These are phyloP conservation scores for Anableps anableps DNA, from an alignment of 2,797 vertebrate species.

Conservation along the genomic window DNA sequence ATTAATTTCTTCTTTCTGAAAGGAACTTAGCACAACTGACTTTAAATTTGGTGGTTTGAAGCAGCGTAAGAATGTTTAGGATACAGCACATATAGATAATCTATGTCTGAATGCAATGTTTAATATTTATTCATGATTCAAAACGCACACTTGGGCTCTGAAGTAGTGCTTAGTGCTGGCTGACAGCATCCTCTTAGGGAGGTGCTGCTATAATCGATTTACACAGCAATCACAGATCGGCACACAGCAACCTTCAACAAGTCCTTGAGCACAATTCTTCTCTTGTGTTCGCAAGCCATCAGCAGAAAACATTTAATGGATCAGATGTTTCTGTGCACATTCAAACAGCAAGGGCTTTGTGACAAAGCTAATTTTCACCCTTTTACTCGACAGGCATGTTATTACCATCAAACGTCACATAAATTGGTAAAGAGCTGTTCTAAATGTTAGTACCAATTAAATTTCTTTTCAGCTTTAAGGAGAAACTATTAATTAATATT, in stretches of 20 bases:
- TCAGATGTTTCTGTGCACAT: conserved; percentile 52
- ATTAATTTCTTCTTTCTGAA: neutral
- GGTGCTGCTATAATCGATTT: conserved; percentile 75
- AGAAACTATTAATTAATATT: neutral
- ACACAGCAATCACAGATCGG: conserved; percentile 74
- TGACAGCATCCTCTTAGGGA: conserved; percentile 67
- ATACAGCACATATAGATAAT: conserved; percentile 9
- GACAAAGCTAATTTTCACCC: conserved; percentile 17
- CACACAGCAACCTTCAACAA: conserved; percentile 70
- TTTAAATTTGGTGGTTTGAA: neutral
- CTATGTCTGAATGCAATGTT: conserved; percentile 18
- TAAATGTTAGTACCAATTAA: conserved; percentile 10
- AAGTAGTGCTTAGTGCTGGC: conserved; percentile 34
- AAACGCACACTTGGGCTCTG: conserved; percentile 29
- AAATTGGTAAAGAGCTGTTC: conserved; percentile 18
- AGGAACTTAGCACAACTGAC: conserved; percentile 4
- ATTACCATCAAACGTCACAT: conserved; percentile 24
- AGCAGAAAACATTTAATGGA: conserved; percentile 61
- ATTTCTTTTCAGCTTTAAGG: conserved; percentile 33
- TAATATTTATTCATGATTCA: conserved; percentile 29
- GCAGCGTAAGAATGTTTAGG: conserved; percentile 5
- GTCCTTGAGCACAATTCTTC: conserved; percentile 71
- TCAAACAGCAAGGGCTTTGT: conserved; percentile 38
- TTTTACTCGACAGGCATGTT: conserved; percentile 22
- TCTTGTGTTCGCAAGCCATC: conserved; percentile 64